Base-by-base conservation (phyloP, 1,140 invertebrate species). In the Drosophila santomea region DNA sequence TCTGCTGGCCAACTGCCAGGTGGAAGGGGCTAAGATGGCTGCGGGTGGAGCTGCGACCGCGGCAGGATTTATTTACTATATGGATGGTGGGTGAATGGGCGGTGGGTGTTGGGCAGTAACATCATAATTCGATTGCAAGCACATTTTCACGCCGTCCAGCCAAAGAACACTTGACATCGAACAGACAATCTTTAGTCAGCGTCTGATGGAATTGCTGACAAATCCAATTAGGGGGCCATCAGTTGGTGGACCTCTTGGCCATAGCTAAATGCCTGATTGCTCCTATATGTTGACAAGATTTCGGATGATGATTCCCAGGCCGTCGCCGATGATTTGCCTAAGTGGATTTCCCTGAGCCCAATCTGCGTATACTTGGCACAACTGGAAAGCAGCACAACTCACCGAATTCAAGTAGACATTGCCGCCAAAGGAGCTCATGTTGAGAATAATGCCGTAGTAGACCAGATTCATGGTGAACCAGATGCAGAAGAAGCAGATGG, bases 391-490 rank as follows among this genome's bases (percentile, higher is more conserved):
- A 39, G 48, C 25, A 32, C 8, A 39, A 93, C 93, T 93, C 80
- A 96, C 95, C 69, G 94, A 95, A 76, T 95, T 96, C 12, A 95
- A 84, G 78, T 96, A 96, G 39, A 96, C 92, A 91, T 96, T 94
- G 60, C 95, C 95, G 55, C 95, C 95, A 57, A 96, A 95, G 64
- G 95, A 95, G 41, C 94, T 95, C 68, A 96, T 93, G 76, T 96
- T 96, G 20, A 96, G 91, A 36, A 96, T 93, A 7, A 96, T 92
- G 10, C 95, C 95, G 67, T 96, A 96, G 83, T 96, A 96, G 4
- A 95, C 95, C 25, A 96, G 93, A 69, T 96, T 96, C 86, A 96
- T 95, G 39, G 94, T 93, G 89, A 96, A 96, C 96, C 96, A 96
- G 56, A 95, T 94, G 44, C 95, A 88, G 47, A 95, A 95, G 12